Percentiles rank a stretch among this genome's conserved stretches.
Conservation (phyloP, 2,797 vertebrate species). For the Phylloscopus collybita region DNA sequence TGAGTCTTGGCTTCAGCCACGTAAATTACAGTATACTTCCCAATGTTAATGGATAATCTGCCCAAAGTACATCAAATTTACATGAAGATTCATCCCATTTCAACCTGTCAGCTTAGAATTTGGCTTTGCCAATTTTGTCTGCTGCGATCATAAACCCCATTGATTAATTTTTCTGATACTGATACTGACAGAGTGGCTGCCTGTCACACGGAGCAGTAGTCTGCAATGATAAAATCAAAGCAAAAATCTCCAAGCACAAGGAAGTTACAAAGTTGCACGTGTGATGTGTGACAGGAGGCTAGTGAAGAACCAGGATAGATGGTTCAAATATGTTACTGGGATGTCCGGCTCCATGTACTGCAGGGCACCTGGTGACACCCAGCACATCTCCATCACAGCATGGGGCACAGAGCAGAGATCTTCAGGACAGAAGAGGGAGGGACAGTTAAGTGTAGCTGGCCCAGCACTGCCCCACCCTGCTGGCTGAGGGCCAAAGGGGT, state of each 20-base stretch:
- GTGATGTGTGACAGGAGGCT: background rate
- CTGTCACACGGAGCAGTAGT: background rate
- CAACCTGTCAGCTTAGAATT: background rate
- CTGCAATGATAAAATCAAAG: background rate
- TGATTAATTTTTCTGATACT: background rate
- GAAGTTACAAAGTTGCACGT: background rate
- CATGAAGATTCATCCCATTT: background rate
- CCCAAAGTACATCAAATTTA: background rate
- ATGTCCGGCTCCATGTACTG: fast-evolving
- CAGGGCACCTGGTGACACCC: background rate
- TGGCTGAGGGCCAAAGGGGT: background rate
- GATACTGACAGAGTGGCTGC: background rate
- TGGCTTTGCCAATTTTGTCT: background rate
- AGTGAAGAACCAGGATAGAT: background rate
- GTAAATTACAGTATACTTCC: background rate
- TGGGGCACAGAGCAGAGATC: background rate
- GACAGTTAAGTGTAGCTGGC: background rate
- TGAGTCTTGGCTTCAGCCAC: background rate
- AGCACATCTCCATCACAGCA: background rate
- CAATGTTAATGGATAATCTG: background rate
- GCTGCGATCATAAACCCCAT: background rate
- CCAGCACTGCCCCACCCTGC: background rate
- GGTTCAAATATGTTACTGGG: background rate
- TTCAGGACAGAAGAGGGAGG: background rate
- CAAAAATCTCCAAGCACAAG: background rate